Base-by-base conservation (phyloP, 2,113 vertebrate species). In the Epinephelus lanceolatus region DNA sequence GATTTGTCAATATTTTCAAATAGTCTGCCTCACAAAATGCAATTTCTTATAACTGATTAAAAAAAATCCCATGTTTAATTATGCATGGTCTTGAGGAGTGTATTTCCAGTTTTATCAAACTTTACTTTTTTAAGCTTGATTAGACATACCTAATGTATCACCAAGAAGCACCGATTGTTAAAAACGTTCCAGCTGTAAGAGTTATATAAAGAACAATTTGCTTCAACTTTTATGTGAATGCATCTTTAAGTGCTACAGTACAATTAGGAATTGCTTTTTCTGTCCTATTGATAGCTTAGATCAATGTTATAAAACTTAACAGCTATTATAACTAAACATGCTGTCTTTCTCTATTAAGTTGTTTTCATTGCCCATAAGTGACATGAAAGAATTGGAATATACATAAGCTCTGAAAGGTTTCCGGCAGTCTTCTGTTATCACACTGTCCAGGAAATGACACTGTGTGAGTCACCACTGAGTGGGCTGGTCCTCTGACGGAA, bases 381-480 rank as follows among this genome's bases (percentile, higher is more conserved):
- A 33, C 55, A 75, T 68, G 2, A 57, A 67, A 56, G 47, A 67
- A 57, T 27, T 11, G 5, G 5, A 51, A 62, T 5, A 74, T 59
- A 27, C 21, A 51, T 18, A 19, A 23, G 5, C 30, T 65, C 23
- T 4, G 6, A 61, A 56, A 73, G 15, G 55, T 56, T 78, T 78
- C 25, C 4, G 15, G 15, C 69, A 27, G 30, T 74, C 37, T 23
- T 42, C 61, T 33, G 7, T 62, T 45, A 55, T 74, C 21, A 30
- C 55, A 66, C 9, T n/a, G 17, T 75, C 18, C 40, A 73, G 72
- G 69, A 52, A 61, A 57, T 51, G n/a, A 27, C 37, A 47, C 6
- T 15, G 19, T 66, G 60, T 76, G 73, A 81, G 27, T 67, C 49
- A 56, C 10, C 15, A 6, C 13, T 73, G 80, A 81, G 68, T 67